Conservation (phyloP, 2,113 vertebrate species). For the Brachyhypopomus occidentalis region DNA sequence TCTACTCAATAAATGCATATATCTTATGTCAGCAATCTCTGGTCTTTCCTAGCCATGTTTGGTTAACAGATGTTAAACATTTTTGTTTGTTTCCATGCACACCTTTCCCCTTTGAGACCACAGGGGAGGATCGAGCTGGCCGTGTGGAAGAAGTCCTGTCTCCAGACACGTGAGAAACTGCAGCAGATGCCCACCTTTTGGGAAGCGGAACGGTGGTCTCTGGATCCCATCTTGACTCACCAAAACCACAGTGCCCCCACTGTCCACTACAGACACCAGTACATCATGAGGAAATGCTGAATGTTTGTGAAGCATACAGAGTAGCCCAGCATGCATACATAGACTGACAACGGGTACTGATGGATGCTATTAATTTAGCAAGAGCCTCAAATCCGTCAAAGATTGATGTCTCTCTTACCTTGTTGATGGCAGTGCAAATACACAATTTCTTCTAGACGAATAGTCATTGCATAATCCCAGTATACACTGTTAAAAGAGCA, state of each 20-base stretch:
- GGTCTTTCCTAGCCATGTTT: neutral
- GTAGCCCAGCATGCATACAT: neutral
- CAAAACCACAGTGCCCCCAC: conserved; percentile 93
- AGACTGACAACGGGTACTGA: neutral
- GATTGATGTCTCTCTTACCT: conserved; percentile 69
- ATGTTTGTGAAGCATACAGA: neutral
- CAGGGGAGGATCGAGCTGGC: conserved; percentile 94
- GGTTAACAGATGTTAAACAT: no score
- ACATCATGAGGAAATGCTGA: neutral
- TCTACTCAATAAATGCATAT: neutral
- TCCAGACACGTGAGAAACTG: conserved; percentile 98
- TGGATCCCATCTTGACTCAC: conserved; percentile 98
- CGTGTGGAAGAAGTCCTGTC: conserved; percentile 92
- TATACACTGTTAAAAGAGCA: conserved; percentile 79
- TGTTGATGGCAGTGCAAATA: conserved; percentile 98
- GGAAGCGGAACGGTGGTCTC: conserved; percentile 91
- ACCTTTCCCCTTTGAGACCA: conserved; percentile 99
- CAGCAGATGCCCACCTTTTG: conserved; percentile 91
- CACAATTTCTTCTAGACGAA: conserved; percentile 95
- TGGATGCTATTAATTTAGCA: neutral
- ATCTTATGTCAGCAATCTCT: neutral
- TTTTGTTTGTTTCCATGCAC: conserved; percentile 40
- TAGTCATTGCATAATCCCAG: conserved; percentile 98
- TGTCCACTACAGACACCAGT: conserved; percentile 81
- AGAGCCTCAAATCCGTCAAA: neutral